Evolutionary conservation across 2,888 invertebrate species (phyloP).

Genomic region (Stenurella melanura): DNA sequence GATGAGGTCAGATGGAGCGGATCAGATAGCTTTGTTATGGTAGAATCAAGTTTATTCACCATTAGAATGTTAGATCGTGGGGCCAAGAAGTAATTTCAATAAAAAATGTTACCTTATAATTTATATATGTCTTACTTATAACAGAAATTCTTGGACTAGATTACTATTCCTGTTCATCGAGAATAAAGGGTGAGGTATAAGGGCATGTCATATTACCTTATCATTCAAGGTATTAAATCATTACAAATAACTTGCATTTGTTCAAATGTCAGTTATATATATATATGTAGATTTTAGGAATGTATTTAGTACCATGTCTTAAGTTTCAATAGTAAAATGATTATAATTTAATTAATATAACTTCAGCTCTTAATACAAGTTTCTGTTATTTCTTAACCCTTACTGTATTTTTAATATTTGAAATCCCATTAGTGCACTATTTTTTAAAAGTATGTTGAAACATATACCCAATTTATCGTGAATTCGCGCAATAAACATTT

Average conservation of each 20-base stretch:
- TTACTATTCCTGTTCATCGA: not conserved
- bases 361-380: too few species aligned
- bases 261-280: not conserved
- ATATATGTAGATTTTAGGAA: not conserved
- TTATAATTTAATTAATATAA: not conserved
- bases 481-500: too few species aligned
- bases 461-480: too few species aligned
- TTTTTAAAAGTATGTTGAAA: too few species aligned
- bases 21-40: constrained; percentile 33
- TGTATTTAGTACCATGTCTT: not conserved
- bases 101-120: not conserved
- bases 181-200: not conserved
- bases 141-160: not conserved
- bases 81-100: not conserved
- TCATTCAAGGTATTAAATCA: not conserved
- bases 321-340: not conserved
- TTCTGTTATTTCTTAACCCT: too few species aligned
- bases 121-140: constrained; percentile 7
- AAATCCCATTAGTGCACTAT: too few species aligned
- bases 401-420: too few species aligned
- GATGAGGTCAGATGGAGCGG: constrained; percentile 34
- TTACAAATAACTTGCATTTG: not conserved
- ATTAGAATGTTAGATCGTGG: constrained; percentile 24
- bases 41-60: constrained; percentile 1
- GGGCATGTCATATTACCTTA: not conserved